phyloP scores from a whole-genome alignment of 1,140 invertebrate species.

The Brachionus rotundiformis region DNA sequence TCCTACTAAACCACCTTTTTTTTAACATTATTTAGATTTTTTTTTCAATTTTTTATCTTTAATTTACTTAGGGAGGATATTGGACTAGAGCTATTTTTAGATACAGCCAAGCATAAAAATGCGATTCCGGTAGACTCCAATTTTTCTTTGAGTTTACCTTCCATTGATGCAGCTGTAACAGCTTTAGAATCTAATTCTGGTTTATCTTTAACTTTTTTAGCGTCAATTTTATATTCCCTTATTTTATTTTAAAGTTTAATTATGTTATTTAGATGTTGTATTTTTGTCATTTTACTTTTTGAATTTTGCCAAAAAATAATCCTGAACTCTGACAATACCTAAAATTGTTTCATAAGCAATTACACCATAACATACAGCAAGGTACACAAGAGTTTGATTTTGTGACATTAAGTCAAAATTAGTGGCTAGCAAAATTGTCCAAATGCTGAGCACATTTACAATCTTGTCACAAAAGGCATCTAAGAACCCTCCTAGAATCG shows the following conservation, averaged over 20 bases:
- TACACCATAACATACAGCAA: conserved; percentile 55
- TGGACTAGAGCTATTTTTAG: conserved; percentile 51
- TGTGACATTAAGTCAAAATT: conserved; percentile 56
- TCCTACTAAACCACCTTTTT: conserved; percentile 56
- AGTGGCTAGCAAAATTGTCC: conserved; percentile 58
- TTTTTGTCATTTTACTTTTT: neutral
- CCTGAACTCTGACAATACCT: conserved; percentile 60
- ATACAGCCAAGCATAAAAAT: conserved; percentile 57
- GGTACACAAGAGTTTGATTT: conserved; percentile 53
- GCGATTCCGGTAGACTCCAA: conserved; percentile 60
- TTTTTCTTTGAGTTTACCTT: conserved; percentile 62
- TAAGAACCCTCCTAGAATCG: conserved; percentile 58
- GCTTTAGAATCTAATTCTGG: neutral
- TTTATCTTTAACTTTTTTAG: neutral
- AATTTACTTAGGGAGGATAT: conserved; percentile 53
- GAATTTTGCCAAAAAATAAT: conserved; percentile 59
- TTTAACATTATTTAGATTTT: too few species aligned
- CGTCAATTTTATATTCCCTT: conserved; percentile 19
- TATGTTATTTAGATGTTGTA: neutral
- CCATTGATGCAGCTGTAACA: conserved; percentile 57
- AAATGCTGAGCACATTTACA: conserved; percentile 58
- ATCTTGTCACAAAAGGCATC: conserved; percentile 61
- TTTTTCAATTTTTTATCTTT: too few species aligned
- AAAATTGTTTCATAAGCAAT: conserved; percentile 59
- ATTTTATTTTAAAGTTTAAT: neutral